phyloP scores from a whole-genome alignment of 2,113 vertebrate species.

The Mustela lutreola region DNA sequence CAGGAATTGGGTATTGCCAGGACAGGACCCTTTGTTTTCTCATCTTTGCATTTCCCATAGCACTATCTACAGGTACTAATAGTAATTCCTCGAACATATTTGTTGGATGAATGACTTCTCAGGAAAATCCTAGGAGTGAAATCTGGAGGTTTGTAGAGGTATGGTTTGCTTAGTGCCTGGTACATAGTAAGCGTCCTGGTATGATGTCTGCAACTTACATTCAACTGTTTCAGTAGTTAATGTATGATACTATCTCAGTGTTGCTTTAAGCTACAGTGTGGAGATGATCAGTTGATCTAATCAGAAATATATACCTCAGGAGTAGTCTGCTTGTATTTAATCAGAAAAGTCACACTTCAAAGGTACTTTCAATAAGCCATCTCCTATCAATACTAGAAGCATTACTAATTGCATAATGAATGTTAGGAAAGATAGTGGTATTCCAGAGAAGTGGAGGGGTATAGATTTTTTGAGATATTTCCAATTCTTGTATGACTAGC shows the following conservation, averaged over 20 bases:
- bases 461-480: not conserved
- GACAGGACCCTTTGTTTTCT: not conserved
- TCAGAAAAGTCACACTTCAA: conserved; percentile 9
- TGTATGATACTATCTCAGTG: not conserved
- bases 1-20: not conserved
- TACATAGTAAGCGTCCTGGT: not conserved
- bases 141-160: not conserved
- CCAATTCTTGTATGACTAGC: not conserved
- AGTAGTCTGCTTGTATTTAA: not conserved
- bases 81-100: not conserved
- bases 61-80: not conserved
- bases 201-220: not conserved
- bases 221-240: not conserved
- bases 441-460: not conserved
- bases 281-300: not conserved
- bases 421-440: not conserved
- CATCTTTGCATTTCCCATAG: not conserved
- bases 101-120: not conserved
- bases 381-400: not conserved
- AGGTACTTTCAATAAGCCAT: not conserved
- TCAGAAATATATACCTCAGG: not conserved
- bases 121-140: not conserved
- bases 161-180: not conserved
- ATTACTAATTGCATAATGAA: not conserved
- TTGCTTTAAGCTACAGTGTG: not conserved